phyloP scores from a whole-genome alignment of 2,113 vertebrate genomes.

The Phalacrocorax carbo region DNA sequence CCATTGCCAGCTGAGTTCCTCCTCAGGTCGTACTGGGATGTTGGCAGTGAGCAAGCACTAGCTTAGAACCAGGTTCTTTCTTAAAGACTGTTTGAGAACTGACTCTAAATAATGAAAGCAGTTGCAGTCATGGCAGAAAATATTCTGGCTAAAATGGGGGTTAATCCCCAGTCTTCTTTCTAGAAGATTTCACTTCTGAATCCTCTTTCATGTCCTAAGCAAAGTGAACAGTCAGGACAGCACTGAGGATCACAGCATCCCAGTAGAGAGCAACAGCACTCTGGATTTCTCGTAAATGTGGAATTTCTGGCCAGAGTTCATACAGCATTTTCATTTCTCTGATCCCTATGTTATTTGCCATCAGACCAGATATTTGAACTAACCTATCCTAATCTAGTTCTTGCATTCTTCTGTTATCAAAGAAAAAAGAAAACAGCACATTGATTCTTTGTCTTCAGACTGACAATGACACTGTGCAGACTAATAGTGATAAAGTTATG shows the following conservation, averaged over 20 bases:
- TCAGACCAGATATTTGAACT: constrained; percentile 35
- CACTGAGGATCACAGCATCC: background rate
- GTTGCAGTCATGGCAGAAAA: background rate
- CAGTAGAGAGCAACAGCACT: background rate
- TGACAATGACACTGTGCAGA: constrained; percentile 55
- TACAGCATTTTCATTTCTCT: background rate
- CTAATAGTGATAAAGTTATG: constrained; percentile 47
- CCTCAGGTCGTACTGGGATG: background rate
- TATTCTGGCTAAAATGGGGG: background rate
- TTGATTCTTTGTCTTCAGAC: constrained; percentile 26
- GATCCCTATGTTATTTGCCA: constrained; percentile 15
- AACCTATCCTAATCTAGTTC: constrained; percentile 47
- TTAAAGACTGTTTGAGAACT: background rate
- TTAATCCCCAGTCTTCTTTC: background rate
- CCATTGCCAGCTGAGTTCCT: background rate
- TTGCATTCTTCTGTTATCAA: constrained; percentile 41
- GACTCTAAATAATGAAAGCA: background rate
- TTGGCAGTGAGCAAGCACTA: background rate
- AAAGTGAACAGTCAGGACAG: background rate
- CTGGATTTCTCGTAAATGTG: background rate
- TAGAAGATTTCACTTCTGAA: background rate
- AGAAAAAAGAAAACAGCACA: constrained; percentile 23
- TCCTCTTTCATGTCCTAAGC: background rate
- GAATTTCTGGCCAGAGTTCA: constrained; percentile 22
- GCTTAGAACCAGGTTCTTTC: background rate